Conservation (phyloP, 1,140 invertebrate species). For the Drosophila pseudoananassae region DNA sequence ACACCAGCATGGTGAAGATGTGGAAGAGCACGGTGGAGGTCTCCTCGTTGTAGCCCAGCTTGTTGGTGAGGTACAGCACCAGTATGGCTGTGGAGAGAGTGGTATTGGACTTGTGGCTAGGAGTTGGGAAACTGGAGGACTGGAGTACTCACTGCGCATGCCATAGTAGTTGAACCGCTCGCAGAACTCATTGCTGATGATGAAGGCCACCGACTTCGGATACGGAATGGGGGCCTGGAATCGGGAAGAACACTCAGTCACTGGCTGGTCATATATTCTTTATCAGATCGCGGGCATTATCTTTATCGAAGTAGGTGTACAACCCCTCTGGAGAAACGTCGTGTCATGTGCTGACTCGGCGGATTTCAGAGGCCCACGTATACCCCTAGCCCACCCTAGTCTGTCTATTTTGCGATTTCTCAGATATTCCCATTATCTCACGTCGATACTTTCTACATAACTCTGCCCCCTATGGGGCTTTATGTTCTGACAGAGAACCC, state of each 20-base stretch:
- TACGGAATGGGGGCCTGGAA: constrained; percentile 85
- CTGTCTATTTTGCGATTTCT: not conserved
- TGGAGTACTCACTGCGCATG: constrained; percentile 92
- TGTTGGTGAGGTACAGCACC: constrained; percentile 90
- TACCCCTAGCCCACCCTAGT: too few species aligned
- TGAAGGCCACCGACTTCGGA: constrained; percentile 95
- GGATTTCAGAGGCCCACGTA: constrained; percentile 3
- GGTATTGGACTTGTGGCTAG: not conserved
- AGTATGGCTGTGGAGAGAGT: constrained; percentile 88
- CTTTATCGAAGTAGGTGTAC: not conserved
- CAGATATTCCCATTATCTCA: constrained; percentile 3
- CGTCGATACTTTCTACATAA: not conserved
- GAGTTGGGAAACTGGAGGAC: too few species aligned
- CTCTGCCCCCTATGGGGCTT: not conserved
- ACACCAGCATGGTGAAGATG: constrained; percentile 91
- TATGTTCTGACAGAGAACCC: not conserved
- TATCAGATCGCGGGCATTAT: not conserved
- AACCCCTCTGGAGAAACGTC: constrained; percentile 4
- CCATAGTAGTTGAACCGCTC: constrained; percentile 98
- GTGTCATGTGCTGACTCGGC: constrained; percentile 19
- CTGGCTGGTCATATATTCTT: not conserved
- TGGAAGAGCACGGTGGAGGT: constrained; percentile 91
- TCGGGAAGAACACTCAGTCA: constrained; percentile 1
- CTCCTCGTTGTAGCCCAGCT: constrained; percentile 88
- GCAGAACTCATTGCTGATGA: constrained; percentile 98